phyloP scores from a whole-genome alignment of 23 tunicate genomes.

The Styela clava region DNA sequence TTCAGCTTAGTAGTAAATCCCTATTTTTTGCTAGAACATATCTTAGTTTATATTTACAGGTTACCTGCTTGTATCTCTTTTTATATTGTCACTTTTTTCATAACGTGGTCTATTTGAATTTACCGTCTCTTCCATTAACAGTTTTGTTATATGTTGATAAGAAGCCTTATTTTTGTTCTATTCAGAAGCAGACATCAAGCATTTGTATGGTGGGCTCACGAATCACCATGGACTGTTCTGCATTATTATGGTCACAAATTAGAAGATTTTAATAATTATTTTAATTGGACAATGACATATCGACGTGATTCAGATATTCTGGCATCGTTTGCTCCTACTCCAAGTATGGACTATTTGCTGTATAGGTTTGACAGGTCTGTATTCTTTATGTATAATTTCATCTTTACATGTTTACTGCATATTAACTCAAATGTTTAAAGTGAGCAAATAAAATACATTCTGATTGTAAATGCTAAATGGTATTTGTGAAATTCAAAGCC shows the following conservation, averaged over 20 bases:
- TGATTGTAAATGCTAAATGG: background rate
- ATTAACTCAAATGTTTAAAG: background rate
- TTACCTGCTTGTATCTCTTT: background rate
- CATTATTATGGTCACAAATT: conserved; percentile 31
- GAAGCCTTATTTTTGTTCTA: background rate
- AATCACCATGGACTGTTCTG: conserved; percentile 37
- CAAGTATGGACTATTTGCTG: conserved; percentile 43
- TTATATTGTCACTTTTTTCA: background rate
- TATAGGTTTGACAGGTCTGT: conserved; percentile 40
- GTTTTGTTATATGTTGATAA: background rate
- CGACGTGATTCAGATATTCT: conserved; percentile 43
- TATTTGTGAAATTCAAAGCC: too few relatives aligned
- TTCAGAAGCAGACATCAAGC: conserved; percentile 40
- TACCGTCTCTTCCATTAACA: too few relatives aligned
- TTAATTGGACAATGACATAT: conserved; percentile 63
- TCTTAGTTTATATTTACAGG: too few relatives aligned
- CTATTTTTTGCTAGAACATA: too few relatives aligned
- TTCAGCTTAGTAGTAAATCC: too few relatives aligned
- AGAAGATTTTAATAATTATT: conserved; percentile 29
- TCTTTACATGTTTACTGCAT: too few relatives aligned
- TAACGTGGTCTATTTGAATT: background rate
- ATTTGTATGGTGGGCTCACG: conserved; percentile 63
- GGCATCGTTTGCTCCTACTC: conserved; percentile 29
- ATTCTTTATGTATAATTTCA: background rate
- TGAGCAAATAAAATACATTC: background rate